phyloP scores from a whole-genome alignment of 37 sponge, comb jelly and placozoan genomes.

The Halichondria panicea region DNA sequence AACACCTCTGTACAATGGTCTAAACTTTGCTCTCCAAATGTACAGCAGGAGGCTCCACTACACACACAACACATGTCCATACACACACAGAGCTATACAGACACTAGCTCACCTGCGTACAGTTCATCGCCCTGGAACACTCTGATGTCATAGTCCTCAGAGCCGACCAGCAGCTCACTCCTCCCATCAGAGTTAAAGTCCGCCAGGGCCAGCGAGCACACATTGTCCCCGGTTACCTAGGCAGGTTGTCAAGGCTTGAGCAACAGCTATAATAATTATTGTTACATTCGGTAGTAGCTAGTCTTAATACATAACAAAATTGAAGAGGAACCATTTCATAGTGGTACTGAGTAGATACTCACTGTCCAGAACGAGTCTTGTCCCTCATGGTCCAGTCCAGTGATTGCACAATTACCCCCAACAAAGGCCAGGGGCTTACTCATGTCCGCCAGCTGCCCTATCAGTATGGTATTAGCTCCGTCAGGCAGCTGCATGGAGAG shows the following conservation, averaged over 20 bases:
- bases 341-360: not conserved
- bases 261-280: no score
- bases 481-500: conserved; percentile 90
- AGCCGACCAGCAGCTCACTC: conserved; percentile 88
- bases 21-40: no score
- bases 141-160: conserved; percentile 95
- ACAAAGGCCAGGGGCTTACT: conserved; percentile 72
- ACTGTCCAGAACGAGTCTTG: conserved; percentile 95
- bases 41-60: no score
- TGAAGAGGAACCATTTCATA: not conserved
- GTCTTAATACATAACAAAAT: no score
- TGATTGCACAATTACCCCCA: conserved; percentile 95
- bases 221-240: conserved; percentile 98
- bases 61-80: no score
- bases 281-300: no score
- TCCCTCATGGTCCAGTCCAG: conserved; percentile 79
- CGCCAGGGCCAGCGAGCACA: conserved; percentile 75
- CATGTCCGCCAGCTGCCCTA: conserved; percentile 41
- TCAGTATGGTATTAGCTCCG: conserved; percentile 81
- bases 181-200: conserved; percentile 83
- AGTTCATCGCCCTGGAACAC: conserved; percentile 88
- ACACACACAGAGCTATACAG: no score
- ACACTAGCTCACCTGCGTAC: conserved; percentile 65
- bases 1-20: no score
- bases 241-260: no score